Conservation (phyloP, 2,888 invertebrate genomes). For the Nemotelus pantherinus region DNA sequence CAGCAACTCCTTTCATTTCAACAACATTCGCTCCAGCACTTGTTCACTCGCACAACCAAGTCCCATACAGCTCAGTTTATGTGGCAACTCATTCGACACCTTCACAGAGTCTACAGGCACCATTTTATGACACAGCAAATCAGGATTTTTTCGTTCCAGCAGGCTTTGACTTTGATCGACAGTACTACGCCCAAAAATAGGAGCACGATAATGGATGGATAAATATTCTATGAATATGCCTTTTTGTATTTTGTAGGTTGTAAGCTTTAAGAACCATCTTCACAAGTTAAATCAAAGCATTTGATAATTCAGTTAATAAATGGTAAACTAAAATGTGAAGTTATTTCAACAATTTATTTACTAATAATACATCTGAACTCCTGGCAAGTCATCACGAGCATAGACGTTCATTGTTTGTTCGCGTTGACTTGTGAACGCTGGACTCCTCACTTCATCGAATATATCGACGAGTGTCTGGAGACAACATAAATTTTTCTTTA, state of each 20-base stretch:
- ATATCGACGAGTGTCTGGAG: too few relatives aligned
- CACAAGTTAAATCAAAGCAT: not conserved
- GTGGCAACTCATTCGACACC: conserved; percentile 28
- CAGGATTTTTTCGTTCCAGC: not conserved
- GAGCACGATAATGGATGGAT: not conserved
- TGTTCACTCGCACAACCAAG: not conserved
- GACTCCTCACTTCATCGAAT: too few relatives aligned
- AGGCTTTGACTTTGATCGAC: not conserved
- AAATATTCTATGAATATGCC: conserved; percentile 6
- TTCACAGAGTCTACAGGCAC: conserved; percentile 22
- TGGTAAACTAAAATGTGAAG: too few relatives aligned
- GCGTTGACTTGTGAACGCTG: too few relatives aligned
- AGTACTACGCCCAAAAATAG: not conserved
- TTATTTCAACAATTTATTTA: too few relatives aligned
- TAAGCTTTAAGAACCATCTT: conserved; percentile 10
- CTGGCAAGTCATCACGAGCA: too few relatives aligned
- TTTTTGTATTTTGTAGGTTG: not conserved
- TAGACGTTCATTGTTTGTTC: too few relatives aligned
- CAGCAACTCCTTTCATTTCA: conserved; percentile 14
- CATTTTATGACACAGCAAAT: not conserved
- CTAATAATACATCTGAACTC: too few relatives aligned
- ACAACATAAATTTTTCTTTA: too few relatives aligned
- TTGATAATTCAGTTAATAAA: conserved; percentile 4
- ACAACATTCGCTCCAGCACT: not conserved
- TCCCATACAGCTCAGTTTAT: conserved; percentile 30